A percentile compares a stretch with the other conserved stretches of the same genome.
phyloP scores from a whole-genome alignment of 2,797 vertebrate genomes.

The Pangasius sanitwongsei region DNA sequence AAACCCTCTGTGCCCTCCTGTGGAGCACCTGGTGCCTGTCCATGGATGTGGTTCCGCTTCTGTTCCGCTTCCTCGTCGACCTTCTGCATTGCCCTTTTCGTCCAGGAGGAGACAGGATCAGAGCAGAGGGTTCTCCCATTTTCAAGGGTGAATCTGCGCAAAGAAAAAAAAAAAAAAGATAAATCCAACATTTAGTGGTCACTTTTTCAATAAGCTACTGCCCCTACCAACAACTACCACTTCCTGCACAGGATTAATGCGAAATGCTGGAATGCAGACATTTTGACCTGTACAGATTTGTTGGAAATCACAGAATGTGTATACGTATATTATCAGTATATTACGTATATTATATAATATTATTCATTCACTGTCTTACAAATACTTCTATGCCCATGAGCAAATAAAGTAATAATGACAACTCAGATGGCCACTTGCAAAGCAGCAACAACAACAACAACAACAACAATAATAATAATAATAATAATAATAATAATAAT shows the following conservation, averaged over 20 bases:
- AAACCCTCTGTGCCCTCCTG: neutral
- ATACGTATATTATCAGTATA: neutral
- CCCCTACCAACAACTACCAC: neutral
- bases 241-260: neutral
- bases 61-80: constrained; percentile 18
- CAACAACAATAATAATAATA: neutral
- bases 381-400: neutral
- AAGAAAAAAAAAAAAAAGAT: constrained; percentile 25
- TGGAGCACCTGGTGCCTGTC: neutral
- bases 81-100: neutral
- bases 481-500: neutral
- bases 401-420: neutral
- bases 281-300: neutral
- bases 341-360: too few species aligned
- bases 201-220: neutral
- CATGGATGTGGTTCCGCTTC: neutral
- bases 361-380: neutral
- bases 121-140: constrained; percentile 37
- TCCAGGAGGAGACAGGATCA: constrained; percentile 25
- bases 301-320: neutral
- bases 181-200: neutral
- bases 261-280: neutral
- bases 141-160: constrained; percentile 45
- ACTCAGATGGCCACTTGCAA: neutral
- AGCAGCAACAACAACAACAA: neutral